Percentiles rank a stretch among this genome's conserved stretches.
phyloP scores from a whole-genome alignment of 2,888 invertebrate species.

The Caenorhabditis afra region DNA sequence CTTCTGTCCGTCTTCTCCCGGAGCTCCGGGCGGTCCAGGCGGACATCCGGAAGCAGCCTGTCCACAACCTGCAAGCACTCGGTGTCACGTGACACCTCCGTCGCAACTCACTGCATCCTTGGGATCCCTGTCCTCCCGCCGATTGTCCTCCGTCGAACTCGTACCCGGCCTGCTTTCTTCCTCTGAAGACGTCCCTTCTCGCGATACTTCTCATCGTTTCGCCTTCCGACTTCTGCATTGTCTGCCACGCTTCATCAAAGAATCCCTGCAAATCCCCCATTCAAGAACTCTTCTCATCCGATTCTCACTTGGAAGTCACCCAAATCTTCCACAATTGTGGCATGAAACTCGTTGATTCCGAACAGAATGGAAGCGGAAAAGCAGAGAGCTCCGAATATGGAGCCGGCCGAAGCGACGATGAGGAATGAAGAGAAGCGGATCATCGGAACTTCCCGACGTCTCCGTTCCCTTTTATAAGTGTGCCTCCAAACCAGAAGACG shows the following conservation, averaged over 20 bases:
- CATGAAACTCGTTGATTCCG: conserved; percentile 40
- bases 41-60: conserved; percentile 30
- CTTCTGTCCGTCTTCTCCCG: conserved; percentile 20
- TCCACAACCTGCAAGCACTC: conserved; percentile 15
- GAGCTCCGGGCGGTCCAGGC: conserved; percentile 18
- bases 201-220: conserved; percentile 25
- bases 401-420: conserved; percentile 26
- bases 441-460: neutral
- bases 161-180: conserved; percentile 34
- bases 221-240: conserved; percentile 44
- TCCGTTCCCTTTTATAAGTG: conserved; percentile 22
- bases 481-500: conserved; percentile 18
- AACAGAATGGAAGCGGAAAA: conserved; percentile 29
- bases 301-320: conserved; percentile 29
- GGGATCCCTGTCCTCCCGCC: conserved; percentile 4
- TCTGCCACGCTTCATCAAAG: conserved; percentile 51
- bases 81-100: neutral
- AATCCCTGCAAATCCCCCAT: conserved; percentile 18
- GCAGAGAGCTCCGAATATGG: conserved; percentile 35
- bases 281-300: neutral
- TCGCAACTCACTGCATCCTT: conserved; percentile 30
- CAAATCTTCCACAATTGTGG: conserved; percentile 20
- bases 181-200: conserved; percentile 8
- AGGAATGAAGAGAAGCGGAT: conserved; percentile 21
- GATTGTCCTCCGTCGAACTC: conserved; percentile 36